phyloP scores from a whole-genome alignment of 2,113 vertebrate species.

The Odobenus rosmarus region DNA sequence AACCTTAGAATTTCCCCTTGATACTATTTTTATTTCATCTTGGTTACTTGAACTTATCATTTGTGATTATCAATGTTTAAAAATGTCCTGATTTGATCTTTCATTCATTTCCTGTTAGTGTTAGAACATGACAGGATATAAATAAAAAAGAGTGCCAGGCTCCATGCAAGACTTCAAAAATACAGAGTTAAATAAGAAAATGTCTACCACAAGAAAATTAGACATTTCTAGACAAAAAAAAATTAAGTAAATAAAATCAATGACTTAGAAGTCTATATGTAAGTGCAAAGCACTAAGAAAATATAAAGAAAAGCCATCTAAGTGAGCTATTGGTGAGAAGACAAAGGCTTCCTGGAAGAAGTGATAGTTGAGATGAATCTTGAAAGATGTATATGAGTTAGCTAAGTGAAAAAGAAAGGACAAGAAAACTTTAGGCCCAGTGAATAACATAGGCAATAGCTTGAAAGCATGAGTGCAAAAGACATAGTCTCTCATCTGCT shows the following conservation, averaged over 20 bases:
- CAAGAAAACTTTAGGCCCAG: not conserved
- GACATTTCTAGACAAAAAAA: not conserved
- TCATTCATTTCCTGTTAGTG: slow-evolving; percentile 7
- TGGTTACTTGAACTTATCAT: slow-evolving; percentile 18
- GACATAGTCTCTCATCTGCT: not conserved
- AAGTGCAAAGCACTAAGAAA: not conserved
- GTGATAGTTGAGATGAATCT: not conserved
- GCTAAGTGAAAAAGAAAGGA: not conserved
- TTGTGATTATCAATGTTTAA: not conserved
- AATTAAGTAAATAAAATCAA: not conserved
- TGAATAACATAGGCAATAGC: not conserved
- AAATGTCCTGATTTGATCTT: not conserved
- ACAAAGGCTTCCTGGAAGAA: not conserved
- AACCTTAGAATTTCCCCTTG: not conserved
- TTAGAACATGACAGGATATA: not conserved
- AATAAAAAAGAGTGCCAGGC: not conserved
- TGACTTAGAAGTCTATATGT: not conserved
- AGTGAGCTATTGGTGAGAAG: not conserved
- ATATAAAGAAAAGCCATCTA: not conserved
- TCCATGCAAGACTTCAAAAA: not conserved
- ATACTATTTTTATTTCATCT: not conserved
- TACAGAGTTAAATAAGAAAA: not conserved
- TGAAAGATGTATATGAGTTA: slow-evolving; percentile 9
- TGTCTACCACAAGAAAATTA: not conserved
- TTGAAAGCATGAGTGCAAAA: not conserved